Evolutionary conservation across 2,888 invertebrate species (phyloP).

Genomic region (Pristionchus entomophagus): DNA sequence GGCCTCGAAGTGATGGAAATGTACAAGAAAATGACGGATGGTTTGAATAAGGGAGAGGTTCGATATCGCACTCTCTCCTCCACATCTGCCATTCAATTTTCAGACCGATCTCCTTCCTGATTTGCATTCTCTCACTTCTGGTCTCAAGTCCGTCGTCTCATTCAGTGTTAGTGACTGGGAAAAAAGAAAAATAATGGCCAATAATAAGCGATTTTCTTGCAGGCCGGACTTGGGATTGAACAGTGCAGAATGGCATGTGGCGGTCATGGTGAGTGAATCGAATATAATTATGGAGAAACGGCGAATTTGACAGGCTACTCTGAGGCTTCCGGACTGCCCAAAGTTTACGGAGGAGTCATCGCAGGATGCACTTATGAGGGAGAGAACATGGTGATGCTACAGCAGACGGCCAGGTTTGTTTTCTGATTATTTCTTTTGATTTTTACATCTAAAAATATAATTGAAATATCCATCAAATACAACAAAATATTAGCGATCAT

Average conservation of each 20-base stretch:
- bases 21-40: conserved; percentile 26
- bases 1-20: conserved; percentile 70
- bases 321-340: conserved; percentile 84
- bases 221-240: conserved; percentile 82
- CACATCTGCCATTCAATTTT: background rate
- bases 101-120: conserved; percentile 77
- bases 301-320: background rate
- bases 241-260: conserved; percentile 90
- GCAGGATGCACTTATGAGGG: conserved; percentile 94
- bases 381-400: too few species aligned
- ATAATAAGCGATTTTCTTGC: conserved; percentile 80
- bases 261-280: conserved; percentile 88
- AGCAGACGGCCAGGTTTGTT: conserved; percentile 89
- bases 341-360: conserved; percentile 84
- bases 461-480: too few species aligned
- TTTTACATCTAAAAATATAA: too few species aligned
- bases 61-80: background rate
- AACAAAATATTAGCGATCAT: too few species aligned
- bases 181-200: too few species aligned
- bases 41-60: conserved; percentile 27
- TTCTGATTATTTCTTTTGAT: too few species aligned
- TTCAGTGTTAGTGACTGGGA: conserved; percentile 1
- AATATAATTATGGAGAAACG: too few species aligned
- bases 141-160: conserved; percentile 90
- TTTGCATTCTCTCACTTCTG: conserved; percentile 92